Conservation (phyloP, 2,113 vertebrate species). For the Penelope pileata region DNA sequence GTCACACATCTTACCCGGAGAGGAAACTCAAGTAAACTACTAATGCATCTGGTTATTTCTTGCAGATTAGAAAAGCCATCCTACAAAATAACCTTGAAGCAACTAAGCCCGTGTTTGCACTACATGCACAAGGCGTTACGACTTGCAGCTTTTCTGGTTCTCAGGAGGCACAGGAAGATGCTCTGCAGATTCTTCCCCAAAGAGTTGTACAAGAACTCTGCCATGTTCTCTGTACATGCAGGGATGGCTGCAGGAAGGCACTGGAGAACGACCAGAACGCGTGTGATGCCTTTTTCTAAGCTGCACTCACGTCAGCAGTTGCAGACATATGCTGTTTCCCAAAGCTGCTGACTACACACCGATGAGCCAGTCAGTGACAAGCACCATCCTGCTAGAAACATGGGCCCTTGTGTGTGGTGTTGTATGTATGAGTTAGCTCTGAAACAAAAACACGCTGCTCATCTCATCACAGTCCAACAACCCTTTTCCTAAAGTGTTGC, state of each 20-base stretch:
- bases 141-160: not conserved
- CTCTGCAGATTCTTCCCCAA: not conserved
- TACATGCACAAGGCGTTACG: not conserved
- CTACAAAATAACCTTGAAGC: not conserved
- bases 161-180: not conserved
- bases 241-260: not conserved
- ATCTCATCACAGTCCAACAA: not conserved
- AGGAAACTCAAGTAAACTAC: not conserved
- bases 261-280: not conserved
- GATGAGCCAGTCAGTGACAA: not conserved
- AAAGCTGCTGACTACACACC: not conserved
- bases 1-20: not conserved
- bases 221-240: not conserved
- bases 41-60: not conserved
- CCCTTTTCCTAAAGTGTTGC: not conserved
- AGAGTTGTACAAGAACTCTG: not conserved
- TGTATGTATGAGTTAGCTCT: not conserved
- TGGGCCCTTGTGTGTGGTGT: not conserved
- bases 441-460: not conserved
- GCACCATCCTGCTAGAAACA: not conserved
- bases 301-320: not conserved
- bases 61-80: not conserved
- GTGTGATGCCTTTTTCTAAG: not conserved
- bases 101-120: accelerated
- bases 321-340: not conserved